A percentile compares a stretch with the other conserved stretches of the same genome.
Conservation (phyloP, 2,113 vertebrate genomes). For the Macheiramphus alcinus region DNA sequence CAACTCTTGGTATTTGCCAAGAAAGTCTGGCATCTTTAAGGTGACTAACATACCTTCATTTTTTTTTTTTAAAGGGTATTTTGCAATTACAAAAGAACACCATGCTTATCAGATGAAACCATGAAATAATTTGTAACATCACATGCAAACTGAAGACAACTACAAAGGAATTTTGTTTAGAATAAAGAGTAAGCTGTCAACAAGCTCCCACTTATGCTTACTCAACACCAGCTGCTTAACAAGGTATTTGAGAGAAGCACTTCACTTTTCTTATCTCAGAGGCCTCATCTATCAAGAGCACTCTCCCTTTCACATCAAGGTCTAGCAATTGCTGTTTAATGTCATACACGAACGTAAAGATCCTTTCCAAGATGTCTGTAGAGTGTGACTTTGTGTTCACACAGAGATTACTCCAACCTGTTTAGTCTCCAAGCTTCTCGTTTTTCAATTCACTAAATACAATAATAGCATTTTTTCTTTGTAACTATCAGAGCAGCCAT, state of each 20-base stretch:
- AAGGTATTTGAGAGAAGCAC: background rate
- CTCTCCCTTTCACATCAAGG: background rate
- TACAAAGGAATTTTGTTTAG: constrained; percentile 26
- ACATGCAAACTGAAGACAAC: background rate
- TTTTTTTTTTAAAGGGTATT: background rate
- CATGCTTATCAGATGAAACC: background rate
- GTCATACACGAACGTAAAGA: background rate
- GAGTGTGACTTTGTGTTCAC: background rate
- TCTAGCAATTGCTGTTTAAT: background rate
- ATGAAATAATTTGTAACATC: background rate
- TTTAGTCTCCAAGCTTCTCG: background rate
- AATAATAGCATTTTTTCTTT: background rate
- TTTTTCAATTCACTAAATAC: background rate
- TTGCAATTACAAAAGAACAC: background rate
- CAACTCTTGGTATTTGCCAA: background rate
- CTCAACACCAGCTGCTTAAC: constrained; percentile 53
- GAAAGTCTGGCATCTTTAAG: background rate
- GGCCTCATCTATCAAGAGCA: background rate
- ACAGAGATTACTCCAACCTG: background rate
- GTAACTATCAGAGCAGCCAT: background rate
- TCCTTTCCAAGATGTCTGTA: background rate
- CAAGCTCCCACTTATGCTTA: constrained; percentile 54
- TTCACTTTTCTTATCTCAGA: background rate
- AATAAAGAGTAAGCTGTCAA: constrained; percentile 32
- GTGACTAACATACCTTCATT: background rate